Evolutionary conservation across 2,797 vertebrate genomes (phyloP), one percentile per base, ranked within the genome.

Genomic region (Lophius americanus): DNA sequence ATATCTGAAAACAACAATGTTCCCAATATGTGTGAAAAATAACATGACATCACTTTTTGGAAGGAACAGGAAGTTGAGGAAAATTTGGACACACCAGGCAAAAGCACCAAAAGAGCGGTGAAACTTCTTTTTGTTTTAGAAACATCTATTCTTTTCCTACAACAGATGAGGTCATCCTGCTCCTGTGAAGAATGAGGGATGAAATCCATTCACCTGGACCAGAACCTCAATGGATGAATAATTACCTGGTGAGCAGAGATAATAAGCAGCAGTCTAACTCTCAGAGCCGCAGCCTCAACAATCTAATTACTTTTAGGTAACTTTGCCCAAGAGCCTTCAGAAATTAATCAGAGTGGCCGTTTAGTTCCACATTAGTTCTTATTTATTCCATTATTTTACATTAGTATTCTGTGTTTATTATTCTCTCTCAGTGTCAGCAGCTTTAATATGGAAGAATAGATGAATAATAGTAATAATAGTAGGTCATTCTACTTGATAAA

Each of bases 221-320:
- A 47, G 23, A 71, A 69, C 64, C 56, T 67, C 68, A 76, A 83
- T 73, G 47, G 51, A 66, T 65, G 61, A 76, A 70, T 78, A 73
- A 83, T 73, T 71, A 73, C 48, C 65, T 59, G 42, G 60, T 78
- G 72, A 68, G 37, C 23, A 67, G 63, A 46, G 44, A 9, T 70
- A 79, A 85, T 78, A 56, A 83, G 57, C 54, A 70, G 48, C 39
- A 59, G 33, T 60, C 59, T 69, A 71, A 36, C 51, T 65, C 58
- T 68, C 60, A 57, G 11, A 8, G 58, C 68, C 46, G 48, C 4
- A 43, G 57, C 70, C 42, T 51, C 55, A 47, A 64, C 48, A 57
- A 50, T 57, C n/a, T 70, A 76, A 82, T 78, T 69, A 65, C 57
- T 69, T 75, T 50, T 58, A 49, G 39, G 58, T 73, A 60, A 79